A percentile compares a stretch with the other conserved stretches of the same genome.
Conservation (phyloP, 2,113 vertebrate species). For the Hippopotamus amphibius region DNA sequence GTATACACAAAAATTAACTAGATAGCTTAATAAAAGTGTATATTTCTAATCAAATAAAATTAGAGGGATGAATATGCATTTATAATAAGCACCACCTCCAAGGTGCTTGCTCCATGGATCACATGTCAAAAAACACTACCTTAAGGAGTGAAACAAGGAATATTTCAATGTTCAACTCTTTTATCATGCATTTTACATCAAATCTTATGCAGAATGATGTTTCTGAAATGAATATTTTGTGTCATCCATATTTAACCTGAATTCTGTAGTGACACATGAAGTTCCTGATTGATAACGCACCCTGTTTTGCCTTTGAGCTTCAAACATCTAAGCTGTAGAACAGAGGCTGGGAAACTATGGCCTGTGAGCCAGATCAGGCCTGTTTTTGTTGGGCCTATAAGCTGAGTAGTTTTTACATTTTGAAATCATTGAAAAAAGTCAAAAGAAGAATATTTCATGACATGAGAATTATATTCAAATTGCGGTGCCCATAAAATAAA, state of each 20-base stretch:
- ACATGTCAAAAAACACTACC: neutral
- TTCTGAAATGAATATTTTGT: neutral
- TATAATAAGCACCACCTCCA: neutral
- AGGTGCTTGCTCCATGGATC: neutral
- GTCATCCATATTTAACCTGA: constrained; percentile 17
- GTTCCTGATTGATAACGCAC: neutral
- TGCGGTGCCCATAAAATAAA: neutral
- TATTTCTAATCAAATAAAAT: constrained; percentile 18
- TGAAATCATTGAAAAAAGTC: neutral
- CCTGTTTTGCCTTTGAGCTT: neutral
- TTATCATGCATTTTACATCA: neutral
- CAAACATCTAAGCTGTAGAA: neutral
- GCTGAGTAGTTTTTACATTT: neutral
- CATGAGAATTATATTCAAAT: neutral
- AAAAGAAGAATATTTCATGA: neutral
- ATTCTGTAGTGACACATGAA: neutral
- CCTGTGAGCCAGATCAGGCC: neutral
- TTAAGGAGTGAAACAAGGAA: neutral
- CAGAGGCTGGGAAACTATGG: neutral
- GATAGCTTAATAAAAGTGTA: neutral
- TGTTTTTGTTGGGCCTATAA: neutral
- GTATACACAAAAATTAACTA: neutral
- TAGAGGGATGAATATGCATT: neutral
- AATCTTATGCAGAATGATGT: neutral
- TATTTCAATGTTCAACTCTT: neutral